Evolutionary conservation across 2,797 vertebrate genomes (phyloP), one percentile per base, ranked within the genome.

Genomic region (Antrozous pallidus): DNA sequence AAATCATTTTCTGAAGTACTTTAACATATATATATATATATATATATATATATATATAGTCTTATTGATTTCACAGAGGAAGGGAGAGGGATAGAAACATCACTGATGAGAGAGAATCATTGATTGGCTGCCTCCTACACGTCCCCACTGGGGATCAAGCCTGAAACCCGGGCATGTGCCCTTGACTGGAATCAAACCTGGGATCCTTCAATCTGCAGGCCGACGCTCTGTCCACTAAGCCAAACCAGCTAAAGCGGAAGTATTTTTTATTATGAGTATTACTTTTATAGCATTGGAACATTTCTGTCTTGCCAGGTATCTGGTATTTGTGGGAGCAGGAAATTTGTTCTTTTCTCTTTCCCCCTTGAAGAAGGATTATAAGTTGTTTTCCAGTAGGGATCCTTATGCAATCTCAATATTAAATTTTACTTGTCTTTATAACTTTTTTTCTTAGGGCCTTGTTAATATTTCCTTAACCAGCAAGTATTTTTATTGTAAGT

Each of bases 371-470:
- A 61, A 42, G 18, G 51, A 65, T 81, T 51, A 11, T 49, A 65
- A 26, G 14, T 56, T 93, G 77, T 80, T 91, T 45, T 31, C 31
- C 3, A 33, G 13, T 18, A 45, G 5, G 1, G 18, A 20, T 73
- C 77, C 54, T 49, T 74, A 47, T 33, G 40, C 31, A 88, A 4
- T 75, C 42, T 63, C 47, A 88, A 0, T 89, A 71, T 67, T 78
- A 33, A 61, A 61, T 93, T 93, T 86, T 61, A 58, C 63, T 93
- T 85, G 14, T 71, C 40, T 78, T 94, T 51, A 86, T 78, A 31
- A 56, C 88, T 17, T 91, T 7, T 10, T 70, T 85, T 86, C 81
- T 74, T 42, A 70, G 26, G 20, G 22, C 26, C 33, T 65, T 28
- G 6, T 94, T 90, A 38, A 47, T 73, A 33, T 82, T 89, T 90